Evolutionary conservation across 1,140 invertebrate species (phyloP).

Genomic region (Elysia chlorotica): DNA sequence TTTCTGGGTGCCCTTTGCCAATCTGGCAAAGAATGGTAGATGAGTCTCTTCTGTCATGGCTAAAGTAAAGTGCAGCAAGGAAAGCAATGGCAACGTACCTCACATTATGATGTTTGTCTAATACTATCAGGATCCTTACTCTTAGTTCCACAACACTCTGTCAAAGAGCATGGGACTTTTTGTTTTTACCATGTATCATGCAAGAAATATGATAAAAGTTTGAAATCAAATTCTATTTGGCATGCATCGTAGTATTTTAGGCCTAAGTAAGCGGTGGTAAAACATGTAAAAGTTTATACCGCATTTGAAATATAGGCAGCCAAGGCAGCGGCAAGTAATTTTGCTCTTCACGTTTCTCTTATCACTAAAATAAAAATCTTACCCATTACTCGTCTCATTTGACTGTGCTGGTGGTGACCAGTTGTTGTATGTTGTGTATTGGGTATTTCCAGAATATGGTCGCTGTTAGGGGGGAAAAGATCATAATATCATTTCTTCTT

Average conservation of each 20-base stretch:
- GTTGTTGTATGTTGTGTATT: conserved; percentile 84
- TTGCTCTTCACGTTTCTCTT: neutral
- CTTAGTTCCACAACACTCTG: too few species aligned
- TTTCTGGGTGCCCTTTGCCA: too few species aligned
- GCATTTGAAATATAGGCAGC: neutral
- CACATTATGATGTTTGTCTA: too few species aligned
- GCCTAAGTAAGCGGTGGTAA: neutral
- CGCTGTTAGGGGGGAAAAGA: conserved; percentile 61
- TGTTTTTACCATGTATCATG: too few species aligned
- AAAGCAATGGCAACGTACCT: too few species aligned
- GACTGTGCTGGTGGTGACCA: conserved; percentile 94
- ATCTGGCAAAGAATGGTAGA: too few species aligned
- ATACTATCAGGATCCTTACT: too few species aligned
- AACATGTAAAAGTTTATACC: neutral
- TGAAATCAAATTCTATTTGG: neutral
- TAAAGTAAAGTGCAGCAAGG: too few species aligned
- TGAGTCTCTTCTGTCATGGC: too few species aligned
- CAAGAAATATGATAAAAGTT: too few species aligned
- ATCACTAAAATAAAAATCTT: conserved; percentile 16
- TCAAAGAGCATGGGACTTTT: too few species aligned
- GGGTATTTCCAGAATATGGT: conserved; percentile 68
- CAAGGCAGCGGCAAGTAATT: neutral
- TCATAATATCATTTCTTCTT: neutral
- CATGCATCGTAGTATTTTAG: too few species aligned
- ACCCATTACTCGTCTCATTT: conserved; percentile 91